phyloP scores from a whole-genome alignment of 1,140 invertebrate genomes.

The Marisa cornuarietis region DNA sequence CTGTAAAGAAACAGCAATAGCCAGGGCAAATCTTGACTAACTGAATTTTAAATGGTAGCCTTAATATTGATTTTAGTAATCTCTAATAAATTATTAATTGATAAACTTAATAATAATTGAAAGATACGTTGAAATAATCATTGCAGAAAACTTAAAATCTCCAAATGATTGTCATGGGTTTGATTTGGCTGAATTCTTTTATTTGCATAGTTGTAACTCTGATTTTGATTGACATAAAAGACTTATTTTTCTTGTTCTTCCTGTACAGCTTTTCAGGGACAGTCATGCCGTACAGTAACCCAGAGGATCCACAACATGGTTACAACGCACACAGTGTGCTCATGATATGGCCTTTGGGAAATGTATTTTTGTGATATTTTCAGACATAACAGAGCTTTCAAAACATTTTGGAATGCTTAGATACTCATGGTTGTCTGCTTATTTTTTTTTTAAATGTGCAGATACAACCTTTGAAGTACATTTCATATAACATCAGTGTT shows the following conservation, averaged over 20 bases:
- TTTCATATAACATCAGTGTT: too few relatives aligned
- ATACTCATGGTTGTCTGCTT: too few relatives aligned
- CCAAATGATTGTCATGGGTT: neutral
- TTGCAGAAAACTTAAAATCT: neutral
- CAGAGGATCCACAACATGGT: slow-evolving; percentile 52
- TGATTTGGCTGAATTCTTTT: neutral
- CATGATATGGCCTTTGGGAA: slow-evolving; percentile 19
- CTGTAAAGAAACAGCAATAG: too few relatives aligned
- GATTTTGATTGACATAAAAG: neutral
- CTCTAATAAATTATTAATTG: neutral
- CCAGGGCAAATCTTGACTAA: too few relatives aligned
- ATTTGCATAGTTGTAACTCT: neutral
- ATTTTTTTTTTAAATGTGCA: too few relatives aligned
- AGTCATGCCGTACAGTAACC: slow-evolving; percentile 52
- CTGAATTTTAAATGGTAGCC: too few relatives aligned
- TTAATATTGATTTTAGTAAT: too few relatives aligned
- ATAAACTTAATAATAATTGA: neutral
- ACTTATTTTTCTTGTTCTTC: neutral
- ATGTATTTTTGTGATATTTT: too few relatives aligned
- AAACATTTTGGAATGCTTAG: too few relatives aligned
- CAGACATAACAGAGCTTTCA: too few relatives aligned
- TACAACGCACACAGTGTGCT: slow-evolving; percentile 55
- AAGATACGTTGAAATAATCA: neutral
- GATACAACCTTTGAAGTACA: too few relatives aligned
- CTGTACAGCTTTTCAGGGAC: slow-evolving; percentile 25